Evolutionary conservation across 2,113 vertebrate species (phyloP), one percentile per base, ranked within the genome.

Genomic region (Hypanus sabinus): DNA sequence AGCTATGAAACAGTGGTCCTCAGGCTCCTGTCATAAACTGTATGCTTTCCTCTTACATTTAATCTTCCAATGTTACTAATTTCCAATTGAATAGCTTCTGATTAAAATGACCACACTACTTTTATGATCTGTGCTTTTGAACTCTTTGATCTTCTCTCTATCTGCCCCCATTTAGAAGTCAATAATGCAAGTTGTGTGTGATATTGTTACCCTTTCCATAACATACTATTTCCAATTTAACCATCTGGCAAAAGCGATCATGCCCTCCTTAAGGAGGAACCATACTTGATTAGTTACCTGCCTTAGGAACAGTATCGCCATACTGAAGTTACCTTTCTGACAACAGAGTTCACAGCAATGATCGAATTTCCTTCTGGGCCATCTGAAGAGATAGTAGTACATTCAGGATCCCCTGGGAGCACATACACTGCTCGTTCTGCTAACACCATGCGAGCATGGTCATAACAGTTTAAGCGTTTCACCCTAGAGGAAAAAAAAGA

Each of bases 371-470:
- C 98, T 95, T 99, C 99, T 0, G 98, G 98, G 92, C 98, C 98
- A 94, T 99, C 99, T 94, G 98, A 99, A 94, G 98, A 98, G 96
- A 99, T 98, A 95, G 97, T 98, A 75, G 98, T 98, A 93, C 68
- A 93, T 75, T 93, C 91, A 95, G 98, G 97, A 87, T 99, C 98
- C 65, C 98, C 98, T 0, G 98, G 98, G 95, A 99, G 98, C 91
- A 99, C 97, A 79, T 99, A 99, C 18, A 99, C 97, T 57, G 98
- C 98, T 79, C 99, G 97, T 94, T 99, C 98, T 55, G 98, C 99
- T 62, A 99, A 98, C 96, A 99, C 98, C 95, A 98, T 97, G 96
- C 99, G 98, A 91, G 98, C 98, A 96, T 99, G 99, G 96, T 99
- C 99, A 94, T 99, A 99, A 95, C 98, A 99, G 33, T 98, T 98